Conservation (phyloP, 2,113 vertebrate species). For the Delphinapterus leucas region DNA sequence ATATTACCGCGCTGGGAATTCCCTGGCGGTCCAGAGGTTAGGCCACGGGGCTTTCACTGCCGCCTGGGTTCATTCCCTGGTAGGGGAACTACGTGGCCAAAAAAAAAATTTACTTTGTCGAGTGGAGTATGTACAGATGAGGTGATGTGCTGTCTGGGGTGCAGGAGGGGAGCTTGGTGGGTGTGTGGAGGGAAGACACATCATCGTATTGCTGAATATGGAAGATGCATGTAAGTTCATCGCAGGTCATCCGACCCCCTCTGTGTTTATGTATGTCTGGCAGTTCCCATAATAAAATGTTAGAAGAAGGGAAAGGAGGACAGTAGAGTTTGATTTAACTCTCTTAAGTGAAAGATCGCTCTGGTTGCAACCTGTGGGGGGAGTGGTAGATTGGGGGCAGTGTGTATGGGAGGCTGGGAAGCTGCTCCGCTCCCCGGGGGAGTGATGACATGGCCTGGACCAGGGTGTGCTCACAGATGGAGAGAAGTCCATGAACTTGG, state of each 20-base stretch:
- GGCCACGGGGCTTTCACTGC: not conserved
- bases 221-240: not conserved
- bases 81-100: not conserved
- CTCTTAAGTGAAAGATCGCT: not conserved
- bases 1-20: not conserved
- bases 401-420: not conserved
- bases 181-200: fast-evolving
- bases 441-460: not conserved
- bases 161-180: too few relatives aligned
- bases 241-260: not conserved
- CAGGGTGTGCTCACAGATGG: not conserved
- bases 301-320: not conserved
- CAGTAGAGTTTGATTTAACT: not conserved
- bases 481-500: not conserved
- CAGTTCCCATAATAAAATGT: not conserved
- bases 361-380: not conserved
- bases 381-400: too few relatives aligned
- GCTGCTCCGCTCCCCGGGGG: not conserved
- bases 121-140: not conserved
- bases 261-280: not conserved
- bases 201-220: fast-evolving
- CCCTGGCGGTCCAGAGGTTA: not conserved
- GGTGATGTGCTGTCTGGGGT: not conserved
- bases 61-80: not conserved
- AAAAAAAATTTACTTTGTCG: not conserved